Evolutionary conservation across 2,797 vertebrate species (phyloP).

Genomic region (Coregonus suidteri): DNA sequence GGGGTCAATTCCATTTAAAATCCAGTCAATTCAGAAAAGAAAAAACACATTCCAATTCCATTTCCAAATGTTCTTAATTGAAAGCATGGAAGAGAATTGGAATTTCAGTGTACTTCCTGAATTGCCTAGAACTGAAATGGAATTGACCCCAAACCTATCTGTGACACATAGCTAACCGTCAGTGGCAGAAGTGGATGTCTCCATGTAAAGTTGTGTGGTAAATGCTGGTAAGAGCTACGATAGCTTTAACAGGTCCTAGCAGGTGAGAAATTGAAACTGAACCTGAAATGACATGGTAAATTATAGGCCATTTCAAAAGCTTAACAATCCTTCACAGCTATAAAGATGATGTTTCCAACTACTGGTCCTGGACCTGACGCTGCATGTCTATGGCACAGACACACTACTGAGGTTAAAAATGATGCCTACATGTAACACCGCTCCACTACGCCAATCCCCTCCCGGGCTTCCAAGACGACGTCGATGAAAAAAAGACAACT

Average conservation of each 20-base stretch:
- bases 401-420: constrained; percentile 27
- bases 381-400: constrained; percentile 27
- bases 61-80: too few relatives aligned
- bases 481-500: not conserved
- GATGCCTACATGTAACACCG: constrained; percentile 11
- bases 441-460: constrained; percentile 15
- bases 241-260: not conserved
- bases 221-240: not conserved
- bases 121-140: too few relatives aligned
- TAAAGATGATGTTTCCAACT: constrained; percentile 34
- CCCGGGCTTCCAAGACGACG: constrained; percentile 5
- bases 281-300: constrained; percentile 12
- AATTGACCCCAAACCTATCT: too few relatives aligned
- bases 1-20: too few relatives aligned
- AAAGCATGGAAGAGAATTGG: too few relatives aligned
- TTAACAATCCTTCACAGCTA: constrained; percentile 21
- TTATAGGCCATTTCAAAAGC: constrained; percentile 20
- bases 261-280: constrained; percentile 16
- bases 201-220: constrained; percentile 14
- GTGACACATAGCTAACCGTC: too few relatives aligned
- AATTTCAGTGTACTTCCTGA: too few relatives aligned
- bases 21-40: too few relatives aligned
- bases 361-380: constrained; percentile 22
- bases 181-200: too few relatives aligned
- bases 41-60: too few relatives aligned